A percentile compares a stretch with the other conserved stretches of the same genome.
Evolutionary conservation across 23 tunicate species (phyloP).

Genomic region (Clavelina lepadiformis): DNA sequence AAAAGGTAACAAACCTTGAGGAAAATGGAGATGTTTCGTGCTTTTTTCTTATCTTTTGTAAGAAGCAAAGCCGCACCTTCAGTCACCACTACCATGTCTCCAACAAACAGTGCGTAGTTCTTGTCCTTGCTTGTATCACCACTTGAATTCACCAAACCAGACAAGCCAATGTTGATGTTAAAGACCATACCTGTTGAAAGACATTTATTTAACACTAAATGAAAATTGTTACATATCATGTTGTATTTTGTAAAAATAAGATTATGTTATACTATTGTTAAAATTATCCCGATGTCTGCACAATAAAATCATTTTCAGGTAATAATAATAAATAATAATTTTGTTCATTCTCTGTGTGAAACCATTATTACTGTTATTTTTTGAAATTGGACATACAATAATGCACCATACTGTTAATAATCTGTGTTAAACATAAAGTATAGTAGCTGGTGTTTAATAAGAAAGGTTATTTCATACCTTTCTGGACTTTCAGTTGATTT

Average conservation of each 20-base stretch:
- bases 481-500: conserved; percentile 59
- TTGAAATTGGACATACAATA: not conserved
- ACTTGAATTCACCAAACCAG: conserved; percentile 50
- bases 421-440: too few species aligned
- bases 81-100: conserved; percentile 72
- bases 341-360: not conserved
- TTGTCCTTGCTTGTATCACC: conserved; percentile 53
- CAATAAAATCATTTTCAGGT: too few species aligned
- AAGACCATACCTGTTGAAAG: conserved; percentile 81
- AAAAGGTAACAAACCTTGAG: conserved; percentile 89
- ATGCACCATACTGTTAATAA: too few species aligned
- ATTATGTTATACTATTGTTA: not conserved
- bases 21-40: conserved; percentile 89
- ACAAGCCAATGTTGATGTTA: conserved; percentile 81
- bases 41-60: conserved; percentile 79
- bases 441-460: too few species aligned
- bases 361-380: not conserved
- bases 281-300: too few species aligned
- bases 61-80: conserved; percentile 49
- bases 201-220: not conserved
- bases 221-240: not conserved
- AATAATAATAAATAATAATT: too few species aligned
- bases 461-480: conserved; percentile 43
- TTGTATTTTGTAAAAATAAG: not conserved
- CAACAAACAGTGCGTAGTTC: conserved; percentile 80